These are phyloP conservation scores for Clarias laeviceps DNA, from an alignment of 2,797 vertebrate genomes.

Conservation along the genomic window DNA sequence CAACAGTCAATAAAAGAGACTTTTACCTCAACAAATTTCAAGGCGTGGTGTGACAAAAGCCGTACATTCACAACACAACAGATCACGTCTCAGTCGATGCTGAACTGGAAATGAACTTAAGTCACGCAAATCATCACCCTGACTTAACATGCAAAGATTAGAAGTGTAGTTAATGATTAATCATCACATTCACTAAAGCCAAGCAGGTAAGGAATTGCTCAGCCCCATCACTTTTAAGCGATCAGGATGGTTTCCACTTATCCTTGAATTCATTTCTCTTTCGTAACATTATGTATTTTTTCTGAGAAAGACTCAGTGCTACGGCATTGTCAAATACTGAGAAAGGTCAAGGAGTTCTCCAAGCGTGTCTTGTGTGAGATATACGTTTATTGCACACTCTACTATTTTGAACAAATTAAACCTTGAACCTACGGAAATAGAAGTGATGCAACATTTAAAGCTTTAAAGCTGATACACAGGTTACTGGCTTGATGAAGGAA, in stretches of 20 bases:
- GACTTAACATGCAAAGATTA: not conserved
- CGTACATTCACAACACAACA: not conserved
- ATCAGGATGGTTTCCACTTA: not conserved
- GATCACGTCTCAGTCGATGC: not conserved
- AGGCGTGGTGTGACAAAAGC: not conserved
- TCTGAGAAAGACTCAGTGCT: not conserved
- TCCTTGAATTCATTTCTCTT: not conserved
- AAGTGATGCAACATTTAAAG: not conserved
- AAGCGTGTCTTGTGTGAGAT: not conserved
- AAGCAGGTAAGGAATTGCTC: not conserved
- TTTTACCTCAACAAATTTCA: slow-evolving; percentile 10
- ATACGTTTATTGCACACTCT: not conserved
- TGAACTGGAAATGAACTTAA: not conserved
- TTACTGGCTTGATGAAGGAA: not conserved
- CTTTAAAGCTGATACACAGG: not conserved
- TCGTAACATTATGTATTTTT: not conserved
- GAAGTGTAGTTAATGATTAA: slow-evolving; percentile 11
- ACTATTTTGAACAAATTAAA: not conserved
- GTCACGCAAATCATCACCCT: not conserved
- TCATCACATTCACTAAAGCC: not conserved
- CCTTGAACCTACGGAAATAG: slow-evolving; percentile 11
- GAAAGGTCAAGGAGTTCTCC: not conserved
- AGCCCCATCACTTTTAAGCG: not conserved
- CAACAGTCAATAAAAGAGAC: not conserved
- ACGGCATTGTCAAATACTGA: not conserved